Conservation (phyloP, 2,113 vertebrate genomes). For the Oxyruncus cristatus region DNA sequence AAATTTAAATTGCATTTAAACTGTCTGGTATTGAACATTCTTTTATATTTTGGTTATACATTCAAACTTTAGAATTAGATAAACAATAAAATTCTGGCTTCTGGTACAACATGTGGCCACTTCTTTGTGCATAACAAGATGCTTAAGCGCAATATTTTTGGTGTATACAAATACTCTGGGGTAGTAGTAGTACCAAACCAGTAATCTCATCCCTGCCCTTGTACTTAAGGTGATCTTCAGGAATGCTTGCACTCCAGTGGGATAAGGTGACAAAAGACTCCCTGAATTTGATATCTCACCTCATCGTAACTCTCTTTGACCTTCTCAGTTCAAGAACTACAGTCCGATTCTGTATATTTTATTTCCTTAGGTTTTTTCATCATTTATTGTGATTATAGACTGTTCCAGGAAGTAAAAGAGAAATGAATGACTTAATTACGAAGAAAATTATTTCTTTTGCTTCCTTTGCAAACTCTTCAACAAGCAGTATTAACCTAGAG, state of each 20-base stretch:
- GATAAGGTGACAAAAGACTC: not conserved
- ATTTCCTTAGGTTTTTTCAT: not conserved
- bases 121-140: not conserved
- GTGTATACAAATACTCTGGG: not conserved
- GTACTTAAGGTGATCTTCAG: not conserved
- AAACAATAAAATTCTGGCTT: not conserved
- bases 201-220: not conserved
- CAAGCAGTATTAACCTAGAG: not conserved
- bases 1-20: not conserved
- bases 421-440: not conserved
- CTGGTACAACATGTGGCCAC: not conserved
- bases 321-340: not conserved
- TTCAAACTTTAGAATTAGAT: not conserved
- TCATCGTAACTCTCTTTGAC: not conserved
- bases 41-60: not conserved
- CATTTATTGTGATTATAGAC: not conserved
- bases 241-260: not conserved
- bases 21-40: not conserved
- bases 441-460: not conserved
- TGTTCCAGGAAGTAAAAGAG: not conserved
- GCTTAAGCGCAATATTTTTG: not conserved
- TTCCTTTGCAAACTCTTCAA: not conserved
- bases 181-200: not conserved
- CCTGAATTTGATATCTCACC: not conserved
- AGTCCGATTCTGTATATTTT: not conserved